Base-by-base conservation (phyloP, 2,113 vertebrate species). In the Aplodontia rufa region DNA sequence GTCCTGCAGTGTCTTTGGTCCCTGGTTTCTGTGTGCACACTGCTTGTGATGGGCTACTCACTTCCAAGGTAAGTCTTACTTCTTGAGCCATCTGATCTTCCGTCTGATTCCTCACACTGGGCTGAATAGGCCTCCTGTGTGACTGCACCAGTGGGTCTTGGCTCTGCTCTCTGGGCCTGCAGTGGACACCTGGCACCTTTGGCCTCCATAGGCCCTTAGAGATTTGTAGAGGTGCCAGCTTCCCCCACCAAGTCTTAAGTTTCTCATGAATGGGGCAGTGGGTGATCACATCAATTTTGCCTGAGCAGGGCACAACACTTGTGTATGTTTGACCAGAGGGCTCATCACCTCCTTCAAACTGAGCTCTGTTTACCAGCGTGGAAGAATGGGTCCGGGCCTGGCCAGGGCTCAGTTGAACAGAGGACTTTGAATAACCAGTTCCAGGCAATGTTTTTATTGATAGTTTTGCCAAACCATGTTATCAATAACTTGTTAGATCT, bases 401-500 rank as follows among this genome's bases (percentile, higher is more conserved):
- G n/a, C 66, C 40, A 69, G 22, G 64, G 87, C 60, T 81, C 79
- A 55, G 1, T 22, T 49, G 60, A 90, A 79, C 74, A 37, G 90
- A 92, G 37, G 37, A 68, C 60, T 95, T 93, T 92, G 80, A 76
- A 49, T 19, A 19, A 40, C 80, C 79, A 64, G 55, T 30, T 87
- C 37, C 40, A 80, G 55, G 32, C 82, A 78, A 28, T 19, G 28
- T 55, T 95, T 93, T 91, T 89, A 79, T 92, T 95, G 91, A 90
- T 78, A 94, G 30, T 69, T 68, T 68, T 86, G 75, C 49, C 62
- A 40, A 62, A 40, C 68, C 30, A 0, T 76, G 79, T n/a, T 92
- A 82, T 80, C 89, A 91, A 89, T 95, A 95, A 94, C 64, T 83
- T 35, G 1, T 24, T 55, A 42, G 93, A 75, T 87, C 64, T 88